Evolutionary conservation across 2,113 vertebrate species (phyloP), one percentile per base, ranked within the genome.

Genomic region (Salvelinus alpinus): DNA sequence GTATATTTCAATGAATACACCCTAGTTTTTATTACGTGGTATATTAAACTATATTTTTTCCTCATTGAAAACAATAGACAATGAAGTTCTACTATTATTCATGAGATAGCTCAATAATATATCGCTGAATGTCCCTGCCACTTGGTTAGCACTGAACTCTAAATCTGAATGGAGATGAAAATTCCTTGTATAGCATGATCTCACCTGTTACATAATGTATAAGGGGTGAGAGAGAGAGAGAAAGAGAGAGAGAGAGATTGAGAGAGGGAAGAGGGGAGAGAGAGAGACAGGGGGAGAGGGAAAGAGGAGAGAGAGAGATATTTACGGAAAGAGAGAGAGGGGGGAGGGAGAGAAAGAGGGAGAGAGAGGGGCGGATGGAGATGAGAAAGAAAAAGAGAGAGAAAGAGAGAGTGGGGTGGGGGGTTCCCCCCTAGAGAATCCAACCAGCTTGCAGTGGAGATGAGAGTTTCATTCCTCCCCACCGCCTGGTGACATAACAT

Each of bases 181-280:
- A 85, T 70, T 75, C 64, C 68, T 62, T 62, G 80, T 48, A 72
- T 54, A 18, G 12, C 71, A 80, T 85, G 73, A 80, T 84, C 65
- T 64, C 38, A 78, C 54, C 64, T 76, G 31, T 71, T 90, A 70
- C 79, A 87, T 87, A 78, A 84, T 88, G 82, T 80, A 88, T 84
- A 22, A 62, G 51, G 57, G 34, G 71, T 20, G 27, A 34, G 27
- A 62, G 22, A 65, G 25, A 65, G 68, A 65, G 64, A 66, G 68
- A 48, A 48, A 24, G 82, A 76, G 77, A 77, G 24, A 24, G 24
- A 24, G 70, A 34, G 54, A 48, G 68, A 73, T 47, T 34, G 76
- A 68, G 64, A 5, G 69, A 51, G 67, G 34, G 67, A 75, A 29
- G 29, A 29, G 29, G 34, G 7, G 34, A 8, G 73, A 66, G 54